Evolutionary conservation across 2,888 invertebrate species (phyloP).

Genomic region (Spisula solida): DNA sequence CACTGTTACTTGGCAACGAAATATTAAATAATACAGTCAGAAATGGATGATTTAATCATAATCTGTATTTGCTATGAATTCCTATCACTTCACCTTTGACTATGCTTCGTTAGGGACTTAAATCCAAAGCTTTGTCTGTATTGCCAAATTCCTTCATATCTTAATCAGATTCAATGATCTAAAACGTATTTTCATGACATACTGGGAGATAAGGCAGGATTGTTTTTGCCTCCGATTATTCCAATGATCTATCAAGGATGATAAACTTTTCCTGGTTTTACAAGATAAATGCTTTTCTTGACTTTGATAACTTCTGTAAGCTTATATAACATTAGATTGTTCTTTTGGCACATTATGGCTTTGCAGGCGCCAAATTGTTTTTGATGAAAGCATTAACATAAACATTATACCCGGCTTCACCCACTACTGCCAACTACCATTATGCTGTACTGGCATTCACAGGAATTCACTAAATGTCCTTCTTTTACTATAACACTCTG

Average conservation of each 20-base stretch:
- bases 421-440: background rate
- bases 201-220: background rate
- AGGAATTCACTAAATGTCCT: background rate
- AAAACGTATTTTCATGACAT: conserved; percentile 44
- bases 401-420: background rate
- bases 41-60: background rate
- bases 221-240: background rate
- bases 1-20: background rate
- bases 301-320: conserved; percentile 6
- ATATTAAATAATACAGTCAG: background rate
- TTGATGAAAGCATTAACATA: background rate
- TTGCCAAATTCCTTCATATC: conserved; percentile 32
- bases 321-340: background rate
- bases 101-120: conserved; percentile 21
- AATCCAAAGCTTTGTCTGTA: conserved; percentile 4
- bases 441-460: background rate
- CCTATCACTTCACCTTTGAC: background rate
- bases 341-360: background rate
- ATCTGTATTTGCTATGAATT: background rate
- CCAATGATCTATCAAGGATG: background rate
- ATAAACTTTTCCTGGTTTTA: background rate
- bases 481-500: background rate
- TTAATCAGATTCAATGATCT: conserved; percentile 35
- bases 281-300: background rate
- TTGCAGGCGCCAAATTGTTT: conserved; percentile 9